Evolutionary conservation across 2,888 invertebrate species (phyloP), one percentile per base, ranked within the genome.

Genomic region (Caenorhabditis becei): DNA sequence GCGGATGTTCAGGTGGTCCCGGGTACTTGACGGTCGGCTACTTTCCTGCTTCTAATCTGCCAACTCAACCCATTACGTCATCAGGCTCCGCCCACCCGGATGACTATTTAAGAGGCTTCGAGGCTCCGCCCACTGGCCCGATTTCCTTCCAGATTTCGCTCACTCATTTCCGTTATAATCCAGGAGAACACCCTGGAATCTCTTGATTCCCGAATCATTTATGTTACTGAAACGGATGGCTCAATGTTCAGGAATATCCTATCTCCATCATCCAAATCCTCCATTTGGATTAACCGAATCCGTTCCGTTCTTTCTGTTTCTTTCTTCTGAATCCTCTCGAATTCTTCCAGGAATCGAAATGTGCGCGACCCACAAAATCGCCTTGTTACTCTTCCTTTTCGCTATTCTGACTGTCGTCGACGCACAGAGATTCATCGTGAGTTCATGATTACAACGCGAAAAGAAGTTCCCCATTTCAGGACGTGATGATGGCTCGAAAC

Each of bases 401-500:
- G 26, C 67, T 11, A 10, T 69, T 37, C 32, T 62, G 44, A 32
- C 62, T 14, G 18, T 49, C 56, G 47, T 77, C 58, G 69, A 70
- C 44, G 54, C 70, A 2, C 78, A 78, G 49, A 24, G 78, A 56
- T 71, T 78, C 53, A 65, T 78, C 23, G 78, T 78, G 47, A 71
- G 78, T 78, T 56, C 35, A 32, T 53, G 23, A 4, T 41, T 24
- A 49, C 14, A 3, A 41, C 35, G 18, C 11, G 14, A 8, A 14
- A 41, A 16, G n/a, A 62, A 32, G 10, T 49, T 10, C n/a, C 10
- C 32, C 41, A n/a, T 47, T 61, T 28, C 67, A 78, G 78, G 78
- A 78, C 58, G 70, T 78, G 37, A 78, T 78, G 78, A 53, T 70
- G 70, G 70, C 65, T 28, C 78, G 78, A 7, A 78, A 78, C 66